Conservation (phyloP, 2,888 invertebrate genomes). For the Drosophila picticornis region DNA sequence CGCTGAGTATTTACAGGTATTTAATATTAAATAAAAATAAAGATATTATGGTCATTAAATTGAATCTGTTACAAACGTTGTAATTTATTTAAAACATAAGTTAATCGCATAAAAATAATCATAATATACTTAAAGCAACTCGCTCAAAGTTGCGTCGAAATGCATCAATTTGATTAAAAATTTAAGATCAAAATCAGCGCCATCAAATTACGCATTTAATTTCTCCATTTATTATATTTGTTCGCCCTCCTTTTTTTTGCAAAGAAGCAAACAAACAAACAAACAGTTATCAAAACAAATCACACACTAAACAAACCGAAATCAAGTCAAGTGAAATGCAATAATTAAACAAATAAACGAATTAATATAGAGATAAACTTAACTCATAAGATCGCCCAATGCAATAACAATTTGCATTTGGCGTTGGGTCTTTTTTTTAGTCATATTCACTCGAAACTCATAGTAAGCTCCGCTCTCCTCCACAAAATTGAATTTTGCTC, state of each 20-base stretch:
- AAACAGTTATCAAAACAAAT: conserved; percentile 40
- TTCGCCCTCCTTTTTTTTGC: background rate
- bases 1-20: conserved; percentile 49
- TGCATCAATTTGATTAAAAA: conserved; percentile 39
- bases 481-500: conserved; percentile 76
- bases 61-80: conserved; percentile 32
- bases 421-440: conserved; percentile 60
- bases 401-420: conserved; percentile 56
- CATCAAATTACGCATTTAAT: conserved; percentile 34
- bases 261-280: background rate
- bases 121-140: conserved; percentile 69
- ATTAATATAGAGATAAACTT: conserved; percentile 54
- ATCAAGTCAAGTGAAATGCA: conserved; percentile 54
- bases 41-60: conserved; percentile 32
- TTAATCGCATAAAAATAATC: conserved; percentile 51
- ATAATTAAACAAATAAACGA: conserved; percentile 47
- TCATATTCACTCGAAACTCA: conserved; percentile 47
- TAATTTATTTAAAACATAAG: conserved; percentile 54
- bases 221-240: conserved; percentile 11
- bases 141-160: conserved; percentile 65
- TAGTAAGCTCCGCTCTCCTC: conserved; percentile 9
- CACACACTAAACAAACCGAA: conserved; percentile 48
- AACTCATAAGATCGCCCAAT: conserved; percentile 57
- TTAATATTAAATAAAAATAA: conserved; percentile 33
- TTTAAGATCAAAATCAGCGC: conserved; percentile 23